Evolutionary conservation across 2,113 vertebrate genomes (phyloP), one percentile per base, ranked within the genome.

Genomic region (Cheirogaleus medius): DNA sequence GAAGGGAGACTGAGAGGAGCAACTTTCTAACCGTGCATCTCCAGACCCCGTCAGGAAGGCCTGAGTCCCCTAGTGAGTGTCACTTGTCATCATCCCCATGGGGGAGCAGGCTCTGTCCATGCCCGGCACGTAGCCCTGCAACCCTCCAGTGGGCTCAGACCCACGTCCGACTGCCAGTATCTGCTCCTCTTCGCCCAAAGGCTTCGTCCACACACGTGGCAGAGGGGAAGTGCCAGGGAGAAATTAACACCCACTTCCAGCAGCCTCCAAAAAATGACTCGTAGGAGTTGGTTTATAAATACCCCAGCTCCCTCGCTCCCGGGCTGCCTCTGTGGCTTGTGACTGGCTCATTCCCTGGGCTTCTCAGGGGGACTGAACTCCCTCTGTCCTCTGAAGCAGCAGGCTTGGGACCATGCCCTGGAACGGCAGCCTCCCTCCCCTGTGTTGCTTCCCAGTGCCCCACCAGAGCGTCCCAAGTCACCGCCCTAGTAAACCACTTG

Each of bases 321-420:
- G 5, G 44, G 20, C 20, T 9, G 10, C 20, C 25, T 42, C 8
- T 0, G 25, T 44, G 34, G 23, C 1, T 0, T 25, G 34, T 27
- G 8, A 13, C 0, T 27, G 37, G 49, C 29, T 74, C 76, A 21
- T 23, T 39, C 63, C 47, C 77, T 37, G 86, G 52, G 39, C 29
- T 60, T 20, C 42, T 71, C 71, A 0, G 0, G 3, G 23, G 6
- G 8, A 39, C 21, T 44, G 42, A 47, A 23, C 10, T 37, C 29
- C 90, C 12, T 23, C 7, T 60, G 25, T 37, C 60, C 56, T 77
- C 66, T 32, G 8, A 5, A 27, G 18, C 32, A 29, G 15, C 29
- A 21, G 58, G 18, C 78, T 44, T 11, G 8, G 14, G 27, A 27
- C 74, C n/a, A n/a, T 0, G 0, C 18, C 85, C 56, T 17, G 13